phyloP scores from a whole-genome alignment of 2,888 invertebrate species.

The Rotaria sp. region DNA sequence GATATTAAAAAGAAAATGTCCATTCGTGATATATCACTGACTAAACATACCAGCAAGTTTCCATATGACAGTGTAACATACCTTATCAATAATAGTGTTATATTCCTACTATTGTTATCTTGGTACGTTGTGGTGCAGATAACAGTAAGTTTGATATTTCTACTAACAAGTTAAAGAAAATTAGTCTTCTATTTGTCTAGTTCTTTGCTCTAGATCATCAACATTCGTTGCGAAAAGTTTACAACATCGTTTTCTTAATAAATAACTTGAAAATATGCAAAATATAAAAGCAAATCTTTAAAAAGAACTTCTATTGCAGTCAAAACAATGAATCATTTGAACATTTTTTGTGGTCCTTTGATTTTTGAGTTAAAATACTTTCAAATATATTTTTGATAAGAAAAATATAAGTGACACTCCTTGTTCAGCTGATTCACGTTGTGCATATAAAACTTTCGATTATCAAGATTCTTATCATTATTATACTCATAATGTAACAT shows the following conservation, averaged over 20 bases:
- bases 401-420: no score
- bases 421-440: no score
- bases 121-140: no score
- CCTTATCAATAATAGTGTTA: not conserved
- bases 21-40: not conserved
- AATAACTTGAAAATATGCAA: slow-evolving; percentile 34
- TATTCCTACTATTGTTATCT: no score
- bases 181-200: not conserved
- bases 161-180: no score
- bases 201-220: slow-evolving; percentile 31
- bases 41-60: not conserved
- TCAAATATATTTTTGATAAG: no score
- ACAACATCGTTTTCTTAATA: slow-evolving; percentile 29
- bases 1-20: slow-evolving; percentile 38
- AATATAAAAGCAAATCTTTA: slow-evolving; percentile 11
- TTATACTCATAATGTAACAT: not conserved
- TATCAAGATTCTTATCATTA: not conserved
- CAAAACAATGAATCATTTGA: no score
- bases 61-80: slow-evolving; percentile 23
- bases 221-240: slow-evolving; percentile 33
- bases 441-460: no score
- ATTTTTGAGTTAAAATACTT: not conserved
- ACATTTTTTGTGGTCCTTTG: no score
- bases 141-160: no score
- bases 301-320: slow-evolving; percentile 27